phyloP scores from a whole-genome alignment of 2,888 invertebrate species.

The Marronus borbonicus region DNA sequence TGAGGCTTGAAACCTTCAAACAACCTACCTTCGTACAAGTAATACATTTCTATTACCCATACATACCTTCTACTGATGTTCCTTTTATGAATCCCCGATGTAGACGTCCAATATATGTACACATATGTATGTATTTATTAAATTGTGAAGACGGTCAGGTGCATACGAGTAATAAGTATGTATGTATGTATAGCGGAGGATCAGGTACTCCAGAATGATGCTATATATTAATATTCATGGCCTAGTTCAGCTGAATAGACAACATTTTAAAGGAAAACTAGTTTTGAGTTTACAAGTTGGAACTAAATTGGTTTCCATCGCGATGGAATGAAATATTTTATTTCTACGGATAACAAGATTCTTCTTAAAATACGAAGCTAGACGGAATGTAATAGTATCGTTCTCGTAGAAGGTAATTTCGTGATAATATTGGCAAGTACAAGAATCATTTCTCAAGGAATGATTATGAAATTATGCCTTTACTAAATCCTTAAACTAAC shows the following conservation, averaged over 20 bases:
- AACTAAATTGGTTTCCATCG: constrained; percentile 41
- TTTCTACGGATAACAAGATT: constrained; percentile 19
- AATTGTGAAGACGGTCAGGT: not conserved
- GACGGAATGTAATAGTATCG: not conserved
- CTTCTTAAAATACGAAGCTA: not conserved
- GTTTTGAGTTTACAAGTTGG: constrained; percentile 36
- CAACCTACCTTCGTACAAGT: no score
- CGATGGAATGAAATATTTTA: constrained; percentile 38
- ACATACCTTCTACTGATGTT: not conserved
- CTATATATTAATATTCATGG: constrained; percentile 44
- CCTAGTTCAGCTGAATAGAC: constrained; percentile 43
- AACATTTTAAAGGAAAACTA: constrained; percentile 42
- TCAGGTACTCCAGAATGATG: constrained; percentile 15
- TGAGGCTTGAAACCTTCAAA: no score
- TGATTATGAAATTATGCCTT: not conserved
- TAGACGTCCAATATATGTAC: not conserved
- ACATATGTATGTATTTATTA: constrained; percentile 19
- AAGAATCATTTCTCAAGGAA: not conserved
- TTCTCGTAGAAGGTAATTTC: no score
- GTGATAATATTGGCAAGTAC: no score
- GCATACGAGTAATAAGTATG: constrained; percentile 5
- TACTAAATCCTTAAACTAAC: not conserved
- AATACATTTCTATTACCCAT: not conserved
- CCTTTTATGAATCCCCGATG: not conserved
- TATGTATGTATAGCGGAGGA: constrained; percentile 10